Evolutionary conservation across 1,140 invertebrate genomes (phyloP).

Genomic region (Meloidogyne exigua): DNA sequence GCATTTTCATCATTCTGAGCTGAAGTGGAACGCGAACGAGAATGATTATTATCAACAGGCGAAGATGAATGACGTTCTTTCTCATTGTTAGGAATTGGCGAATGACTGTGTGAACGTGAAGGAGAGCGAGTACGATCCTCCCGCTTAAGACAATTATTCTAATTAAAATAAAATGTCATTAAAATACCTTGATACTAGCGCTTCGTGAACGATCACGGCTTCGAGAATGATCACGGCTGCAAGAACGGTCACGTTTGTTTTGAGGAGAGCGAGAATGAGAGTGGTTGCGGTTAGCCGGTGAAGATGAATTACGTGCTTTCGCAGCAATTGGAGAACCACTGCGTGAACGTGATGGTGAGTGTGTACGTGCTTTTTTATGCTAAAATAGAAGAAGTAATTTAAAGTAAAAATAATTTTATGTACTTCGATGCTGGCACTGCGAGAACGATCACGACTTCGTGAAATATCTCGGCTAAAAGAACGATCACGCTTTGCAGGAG

Average conservation of each 20-base stretch:
- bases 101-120: constrained; percentile 22
- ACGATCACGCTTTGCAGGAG: constrained; percentile 13
- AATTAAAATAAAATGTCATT: not conserved
- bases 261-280: not conserved
- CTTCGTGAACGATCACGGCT: not conserved
- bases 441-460: not conserved
- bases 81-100: not conserved
- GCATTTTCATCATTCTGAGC: not conserved
- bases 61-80: not conserved
- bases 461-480: constrained; percentile 25
- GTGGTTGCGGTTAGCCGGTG: not conserved
- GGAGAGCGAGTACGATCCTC: constrained; percentile 28
- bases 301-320: constrained; percentile 11
- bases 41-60: constrained; percentile 18
- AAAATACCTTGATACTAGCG: not conserved
- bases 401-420: not conserved
- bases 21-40: constrained; percentile 30
- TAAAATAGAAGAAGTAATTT: not conserved
- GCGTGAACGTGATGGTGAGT: constrained; percentile 28
- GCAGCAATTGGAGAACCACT: not conserved
- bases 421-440: not conserved
- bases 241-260: not conserved
- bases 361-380: constrained; percentile 15
- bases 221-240: not conserved
- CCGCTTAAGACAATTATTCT: not conserved